Base-by-base conservation (phyloP, 1,140 invertebrate species). In the Habropoda laboriosa region DNA sequence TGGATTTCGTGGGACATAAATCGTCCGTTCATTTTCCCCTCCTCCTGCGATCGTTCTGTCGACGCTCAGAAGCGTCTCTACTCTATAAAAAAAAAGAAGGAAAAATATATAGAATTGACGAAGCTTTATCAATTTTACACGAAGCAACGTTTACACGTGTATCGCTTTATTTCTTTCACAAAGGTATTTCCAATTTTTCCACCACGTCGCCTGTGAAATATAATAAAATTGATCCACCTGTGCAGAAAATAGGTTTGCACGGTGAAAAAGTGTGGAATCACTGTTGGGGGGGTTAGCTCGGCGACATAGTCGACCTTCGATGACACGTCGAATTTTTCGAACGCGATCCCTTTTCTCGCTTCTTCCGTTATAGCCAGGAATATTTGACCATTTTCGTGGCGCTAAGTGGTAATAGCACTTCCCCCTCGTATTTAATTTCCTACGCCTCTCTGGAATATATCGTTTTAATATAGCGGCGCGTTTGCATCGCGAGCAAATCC, bases 211-310 rank as follows among this genome's bases (percentile, higher is more conserved):
- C 81, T 58, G 64, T 71, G 73, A 87, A 81, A 66, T 68, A 88
- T 80, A n/a, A n/a, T n/a, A n/a, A n/a, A n/a, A 75, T 86, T 87
- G 75, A 84, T 73, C 86, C 91, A 79, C 82, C 91, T 91, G 87
- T 87, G 90, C 89, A 90, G 89, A 92, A 92, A 91, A 92, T 85
- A 73, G 58, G n/a, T 63, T 85, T 5, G 27, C 12, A n/a, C n/a
- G 24, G 47, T 18, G 8, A 21, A 57, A 51, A 80, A 71, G 1
- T 32, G 61, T 42, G 61, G 0, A 30, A 45, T 84, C 78, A 84
- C 57, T 13, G 24, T 13, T n/a, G n/a, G n/a, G n/a, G n/a, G n/a
- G n/a, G n/a, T n/a, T n/a, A 35, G 13, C 60, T 77, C 35, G 35
- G 58, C 61, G 66, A 79, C 16, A 45, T 18, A 35, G n/a, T 47